Evolutionary conservation across 2,797 vertebrate species (phyloP).

Genomic region (Adelosebastes latens): DNA sequence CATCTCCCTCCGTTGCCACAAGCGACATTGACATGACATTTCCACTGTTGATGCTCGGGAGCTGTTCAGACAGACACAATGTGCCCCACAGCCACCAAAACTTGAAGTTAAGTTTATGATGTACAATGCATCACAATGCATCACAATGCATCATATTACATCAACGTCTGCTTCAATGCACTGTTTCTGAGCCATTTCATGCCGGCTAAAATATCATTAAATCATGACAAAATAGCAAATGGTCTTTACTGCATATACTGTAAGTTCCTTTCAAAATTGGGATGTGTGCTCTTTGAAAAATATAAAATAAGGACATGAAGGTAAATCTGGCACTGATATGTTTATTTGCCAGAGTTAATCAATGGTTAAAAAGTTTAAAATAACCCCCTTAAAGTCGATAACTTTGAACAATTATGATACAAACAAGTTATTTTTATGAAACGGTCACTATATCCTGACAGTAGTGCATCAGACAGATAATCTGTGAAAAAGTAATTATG

Average conservation of each 20-base stretch:
- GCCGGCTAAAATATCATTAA: neutral
- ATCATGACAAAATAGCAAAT: neutral
- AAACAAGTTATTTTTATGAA: too few relatives aligned
- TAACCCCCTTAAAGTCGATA: too few relatives aligned
- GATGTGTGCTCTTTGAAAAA: neutral
- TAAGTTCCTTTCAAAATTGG: neutral
- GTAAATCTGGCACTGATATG: too few relatives aligned
- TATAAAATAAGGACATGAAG: neutral
- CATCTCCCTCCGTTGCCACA: neutral
- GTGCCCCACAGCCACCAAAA: slow-evolving; percentile 16
- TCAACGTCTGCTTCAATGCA: slow-evolving; percentile 9
- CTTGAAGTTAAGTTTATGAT: slow-evolving; percentile 17
- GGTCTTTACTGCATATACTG: neutral
- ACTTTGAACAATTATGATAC: too few relatives aligned
- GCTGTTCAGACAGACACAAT: neutral
- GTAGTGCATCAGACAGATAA: too few relatives aligned
- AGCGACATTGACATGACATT: slow-evolving; percentile 16
- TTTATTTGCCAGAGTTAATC: neutral
- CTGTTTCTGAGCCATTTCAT: neutral
- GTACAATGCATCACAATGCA: slow-evolving; percentile 7
- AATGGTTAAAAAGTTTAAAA: too few relatives aligned
- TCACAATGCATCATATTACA: slow-evolving; percentile 22
- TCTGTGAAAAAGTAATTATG: too few relatives aligned
- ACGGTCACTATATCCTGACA: too few relatives aligned
- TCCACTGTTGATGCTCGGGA: neutral